Base-by-base conservation (phyloP, 92 coral and sea anemone genomes). In the Actinernus sp. region DNA sequence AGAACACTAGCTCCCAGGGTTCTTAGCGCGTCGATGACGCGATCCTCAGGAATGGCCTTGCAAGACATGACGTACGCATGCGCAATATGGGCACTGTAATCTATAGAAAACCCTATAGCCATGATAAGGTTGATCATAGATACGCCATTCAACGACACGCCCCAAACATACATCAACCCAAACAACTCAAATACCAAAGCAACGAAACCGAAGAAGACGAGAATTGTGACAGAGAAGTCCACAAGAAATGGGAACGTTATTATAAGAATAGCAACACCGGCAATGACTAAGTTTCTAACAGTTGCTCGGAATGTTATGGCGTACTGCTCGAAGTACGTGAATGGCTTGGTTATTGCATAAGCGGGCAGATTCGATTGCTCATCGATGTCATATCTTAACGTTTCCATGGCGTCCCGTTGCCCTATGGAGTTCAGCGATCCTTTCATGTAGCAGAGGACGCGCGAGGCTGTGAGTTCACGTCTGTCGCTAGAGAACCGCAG, bases 81-180 rank as follows among this genome's bases (percentile, higher is more conserved):
- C 61, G 98, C 98, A 49, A 93, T 59, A 63, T 93, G 98, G 1
- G 98, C 97, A 49, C 98, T 93, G 65, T 93, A 93, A 39, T 93
- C 98, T 51, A 93, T 97, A 17, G 98, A 76, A 33, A 93, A 87
- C 1, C 97, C 97, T 58, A 93, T 68, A 14, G 98, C 98, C 98
- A 93, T 90, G 14, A 93, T 85, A 14, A 93, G 87, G 48, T 90
- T 93, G 26, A 93, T 86, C 98, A 93, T 93, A 6, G 98, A 86
- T 28, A 93, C 84, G 22, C 91, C 68, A 39, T 93, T 87, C 2
- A 93, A 68, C 0, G 97, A 86, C 9, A 93, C 96, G 21, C 74
- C 79, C 98, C 98, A 93, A 30, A 90, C 46, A 38, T 68, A 61
- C 98, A 93, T 93, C 64, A 90, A 33, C 6, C 97, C 98, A 60